A percentile compares a stretch with the other conserved stretches of the same genome.
Conservation (phyloP, 2,888 invertebrate species). For the Adelphocoris suturalis region DNA sequence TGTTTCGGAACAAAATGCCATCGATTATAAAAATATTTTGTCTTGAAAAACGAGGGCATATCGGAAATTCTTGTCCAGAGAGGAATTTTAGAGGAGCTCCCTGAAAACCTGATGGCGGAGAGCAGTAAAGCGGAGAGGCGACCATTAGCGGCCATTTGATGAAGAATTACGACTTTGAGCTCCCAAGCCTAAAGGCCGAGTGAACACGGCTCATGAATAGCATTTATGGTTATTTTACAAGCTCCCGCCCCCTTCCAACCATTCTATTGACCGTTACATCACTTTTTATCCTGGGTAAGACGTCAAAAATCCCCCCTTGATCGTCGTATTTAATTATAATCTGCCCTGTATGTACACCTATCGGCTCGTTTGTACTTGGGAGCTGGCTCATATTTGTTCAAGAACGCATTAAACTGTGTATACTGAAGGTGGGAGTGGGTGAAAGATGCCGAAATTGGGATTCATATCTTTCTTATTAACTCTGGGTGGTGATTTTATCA, state of each 20-base stretch:
- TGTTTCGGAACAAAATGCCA: no score
- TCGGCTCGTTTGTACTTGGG: neutral
- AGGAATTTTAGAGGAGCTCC: constrained; percentile 22
- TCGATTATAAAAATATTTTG: no score
- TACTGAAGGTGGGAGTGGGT: no score
- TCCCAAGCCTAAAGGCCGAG: constrained; percentile 48
- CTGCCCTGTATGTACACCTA: neutral
- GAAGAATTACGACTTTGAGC: constrained; percentile 64
- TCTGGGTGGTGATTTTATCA: no score
- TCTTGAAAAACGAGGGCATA: no score
- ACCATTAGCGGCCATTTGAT: constrained; percentile 69
- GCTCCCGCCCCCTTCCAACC: neutral
- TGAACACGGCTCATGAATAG: constrained; percentile 63
- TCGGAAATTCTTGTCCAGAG: neutral
- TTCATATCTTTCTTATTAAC: no score
- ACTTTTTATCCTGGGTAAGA: constrained; percentile 52
- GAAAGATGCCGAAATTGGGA: no score
- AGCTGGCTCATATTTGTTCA: neutral
- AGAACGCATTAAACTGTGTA: neutral
- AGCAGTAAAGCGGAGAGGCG: constrained; percentile 53
- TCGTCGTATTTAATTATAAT: constrained; percentile 44
- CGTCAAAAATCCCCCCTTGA: constrained; percentile 37
- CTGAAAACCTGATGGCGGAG: constrained; percentile 9
- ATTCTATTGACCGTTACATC: constrained; percentile 46
- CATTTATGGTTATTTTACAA: constrained; percentile 69